A percentile compares a stretch with the other conserved stretches of the same genome.
These are phyloP conservation scores for Empis livida DNA, from an alignment of 2,888 invertebrate species.

Conservation along the genomic window DNA sequence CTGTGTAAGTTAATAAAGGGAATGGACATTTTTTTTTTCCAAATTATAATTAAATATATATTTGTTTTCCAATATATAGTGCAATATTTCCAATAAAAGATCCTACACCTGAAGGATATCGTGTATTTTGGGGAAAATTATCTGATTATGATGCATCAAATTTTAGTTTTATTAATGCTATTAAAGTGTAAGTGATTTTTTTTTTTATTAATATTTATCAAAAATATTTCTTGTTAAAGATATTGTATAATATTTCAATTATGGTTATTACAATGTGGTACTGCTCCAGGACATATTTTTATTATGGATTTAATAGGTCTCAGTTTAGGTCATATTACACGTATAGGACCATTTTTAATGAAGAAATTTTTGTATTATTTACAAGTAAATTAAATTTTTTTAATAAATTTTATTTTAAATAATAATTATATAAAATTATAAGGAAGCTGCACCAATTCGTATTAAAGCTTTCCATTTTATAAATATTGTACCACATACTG, in stretches of 20 bases:
- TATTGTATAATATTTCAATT: conserved; percentile 47
- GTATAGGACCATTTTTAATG: conserved; percentile 47
- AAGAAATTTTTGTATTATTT: conserved; percentile 56
- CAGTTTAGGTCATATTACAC: conserved; percentile 48
- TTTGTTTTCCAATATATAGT: conserved; percentile 24
- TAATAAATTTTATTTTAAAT: conserved; percentile 14
- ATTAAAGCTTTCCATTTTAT: conserved; percentile 56
- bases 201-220: background rate
- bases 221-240: conserved; percentile 12
- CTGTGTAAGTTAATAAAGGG: no score
- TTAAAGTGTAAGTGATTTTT: conserved; percentile 36
- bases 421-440: no score
- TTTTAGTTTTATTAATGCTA: conserved; percentile 41
- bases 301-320: conserved; percentile 50
- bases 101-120: conserved; percentile 43
- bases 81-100: conserved; percentile 36
- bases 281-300: conserved; percentile 48
- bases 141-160: conserved; percentile 45
- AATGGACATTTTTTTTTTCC: no score
- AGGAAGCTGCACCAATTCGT: conserved; percentile 57
- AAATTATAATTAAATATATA: no score
- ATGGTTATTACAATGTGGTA: conserved; percentile 44
- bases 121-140: conserved; percentile 41
- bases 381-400: conserved; percentile 37
- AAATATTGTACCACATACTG: conserved; percentile 56